Conservation (phyloP, 2,888 invertebrate genomes). For the Uloborus plumipes region DNA sequence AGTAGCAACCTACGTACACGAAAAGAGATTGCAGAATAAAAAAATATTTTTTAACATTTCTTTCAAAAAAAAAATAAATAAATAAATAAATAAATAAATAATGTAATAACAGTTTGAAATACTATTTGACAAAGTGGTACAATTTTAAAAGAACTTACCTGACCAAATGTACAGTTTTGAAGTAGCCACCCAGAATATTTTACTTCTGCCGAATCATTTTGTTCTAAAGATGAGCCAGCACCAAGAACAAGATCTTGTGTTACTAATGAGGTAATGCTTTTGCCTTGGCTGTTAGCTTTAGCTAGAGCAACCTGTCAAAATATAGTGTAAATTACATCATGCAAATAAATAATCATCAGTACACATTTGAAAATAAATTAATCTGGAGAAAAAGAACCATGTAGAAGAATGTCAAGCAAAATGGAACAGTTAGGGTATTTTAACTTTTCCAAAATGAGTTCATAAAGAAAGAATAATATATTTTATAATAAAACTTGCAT, state of each 20-base stretch:
- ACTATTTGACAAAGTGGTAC: neutral
- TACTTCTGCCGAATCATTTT: slow-evolving; percentile 51
- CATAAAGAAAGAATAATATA: too few species aligned
- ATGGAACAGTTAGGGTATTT: too few species aligned
- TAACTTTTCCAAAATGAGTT: too few species aligned
- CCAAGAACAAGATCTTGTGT: slow-evolving; percentile 54
- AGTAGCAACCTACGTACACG: too few species aligned
- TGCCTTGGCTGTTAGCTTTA: slow-evolving; percentile 49
- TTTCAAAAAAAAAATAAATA: neutral
- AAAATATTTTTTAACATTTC: neutral
- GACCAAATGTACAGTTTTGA: slow-evolving; percentile 42
- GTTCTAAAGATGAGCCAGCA: slow-evolving; percentile 48
- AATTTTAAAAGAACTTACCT: slow-evolving; percentile 37
- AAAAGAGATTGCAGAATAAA: too few species aligned
- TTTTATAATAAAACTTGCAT: too few species aligned
- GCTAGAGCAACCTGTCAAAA: slow-evolving; percentile 49
- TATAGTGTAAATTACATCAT: neutral
- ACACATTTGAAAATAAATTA: too few species aligned
- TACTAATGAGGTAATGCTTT: slow-evolving; percentile 22
- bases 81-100: too few species aligned
- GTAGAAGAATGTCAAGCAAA: too few species aligned
- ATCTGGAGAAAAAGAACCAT: too few species aligned
- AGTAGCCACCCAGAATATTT: slow-evolving; percentile 53
- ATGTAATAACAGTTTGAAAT: neutral
- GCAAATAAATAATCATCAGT: too few species aligned